Percentiles rank a stretch among this genome's conserved stretches.
These are phyloP conservation scores for Triops longicaudatus DNA, from an alignment of 1,140 invertebrate species.

Conservation along the genomic window DNA sequence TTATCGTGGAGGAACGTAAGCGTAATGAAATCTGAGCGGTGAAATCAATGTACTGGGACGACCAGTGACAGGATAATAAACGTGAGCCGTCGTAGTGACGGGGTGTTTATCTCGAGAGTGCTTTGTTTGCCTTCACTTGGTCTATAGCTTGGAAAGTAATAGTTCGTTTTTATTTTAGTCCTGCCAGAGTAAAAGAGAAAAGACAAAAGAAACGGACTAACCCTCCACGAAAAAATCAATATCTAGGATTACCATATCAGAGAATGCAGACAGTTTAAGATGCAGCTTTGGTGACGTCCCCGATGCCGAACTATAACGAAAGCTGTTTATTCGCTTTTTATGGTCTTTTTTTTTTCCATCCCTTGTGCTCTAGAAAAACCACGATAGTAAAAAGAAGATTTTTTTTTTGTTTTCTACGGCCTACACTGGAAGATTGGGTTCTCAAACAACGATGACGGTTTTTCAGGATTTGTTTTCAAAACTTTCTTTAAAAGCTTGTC, in stretches of 20 bases:
- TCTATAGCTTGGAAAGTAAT: background rate
- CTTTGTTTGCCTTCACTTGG: background rate
- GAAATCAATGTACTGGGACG: background rate
- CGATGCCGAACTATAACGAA: background rate
- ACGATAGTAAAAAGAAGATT: too few relatives aligned
- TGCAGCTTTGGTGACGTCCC: background rate
- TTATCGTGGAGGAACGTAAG: background rate
- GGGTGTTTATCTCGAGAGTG: background rate
- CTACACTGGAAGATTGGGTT: too few relatives aligned
- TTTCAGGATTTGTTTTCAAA: too few relatives aligned
- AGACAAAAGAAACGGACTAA: background rate
- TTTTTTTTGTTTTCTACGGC: too few relatives aligned
- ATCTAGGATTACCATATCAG: background rate
- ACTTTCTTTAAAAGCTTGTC: too few relatives aligned
- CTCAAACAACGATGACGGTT: too few relatives aligned
- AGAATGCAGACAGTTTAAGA: background rate
- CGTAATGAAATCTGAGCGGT: background rate
- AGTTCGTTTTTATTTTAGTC: background rate
- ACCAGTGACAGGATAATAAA: background rate
- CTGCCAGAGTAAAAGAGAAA: background rate
- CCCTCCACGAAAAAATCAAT: background rate
- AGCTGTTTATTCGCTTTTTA: background rate
- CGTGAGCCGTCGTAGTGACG: background rate
- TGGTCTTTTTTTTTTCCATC: too few relatives aligned
- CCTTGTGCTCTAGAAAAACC: too few relatives aligned